Evolutionary conservation across 1,140 invertebrate genomes (phyloP).

Genomic region (Caenorhabditis latens): DNA sequence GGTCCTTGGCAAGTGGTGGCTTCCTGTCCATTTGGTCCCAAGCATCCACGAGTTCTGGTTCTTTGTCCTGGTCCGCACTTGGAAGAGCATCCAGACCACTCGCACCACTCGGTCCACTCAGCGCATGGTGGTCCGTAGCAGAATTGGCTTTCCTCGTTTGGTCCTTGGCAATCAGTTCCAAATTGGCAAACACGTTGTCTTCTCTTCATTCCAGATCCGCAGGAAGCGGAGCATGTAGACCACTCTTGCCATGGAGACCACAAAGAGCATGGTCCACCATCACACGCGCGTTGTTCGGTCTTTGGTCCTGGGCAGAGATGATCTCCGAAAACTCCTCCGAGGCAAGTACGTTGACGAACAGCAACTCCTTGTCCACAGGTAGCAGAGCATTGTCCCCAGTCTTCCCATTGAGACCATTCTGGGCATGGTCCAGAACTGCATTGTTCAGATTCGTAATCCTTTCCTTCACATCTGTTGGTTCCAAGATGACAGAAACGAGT

Average conservation of each 20-base stretch:
- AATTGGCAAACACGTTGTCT: constrained; percentile 64
- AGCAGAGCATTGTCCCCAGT: constrained; percentile 64
- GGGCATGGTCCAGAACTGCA: constrained; percentile 68
- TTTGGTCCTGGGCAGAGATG: constrained; percentile 60
- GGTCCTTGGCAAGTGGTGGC: constrained; percentile 61
- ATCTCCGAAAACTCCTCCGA: constrained; percentile 65
- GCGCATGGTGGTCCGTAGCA: constrained; percentile 68
- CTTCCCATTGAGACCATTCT: constrained; percentile 66
- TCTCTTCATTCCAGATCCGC: constrained; percentile 63
- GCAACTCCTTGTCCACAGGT: constrained; percentile 65
- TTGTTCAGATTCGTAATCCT: constrained; percentile 65
- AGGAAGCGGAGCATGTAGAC: constrained; percentile 59
- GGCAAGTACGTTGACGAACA: constrained; percentile 62
- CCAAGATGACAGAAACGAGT: constrained; percentile 68
- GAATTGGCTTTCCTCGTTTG: constrained; percentile 64
- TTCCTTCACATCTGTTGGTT: constrained; percentile 67
- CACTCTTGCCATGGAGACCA: constrained; percentile 67
- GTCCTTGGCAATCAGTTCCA: constrained; percentile 66
- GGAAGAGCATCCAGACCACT: constrained; percentile 85
- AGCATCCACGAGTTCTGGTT: constrained; percentile 82
- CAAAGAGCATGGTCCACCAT: constrained; percentile 60
- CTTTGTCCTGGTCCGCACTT: constrained; percentile 86
- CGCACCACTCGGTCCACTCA: constrained; percentile 63
- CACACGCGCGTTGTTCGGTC: constrained; percentile 62
- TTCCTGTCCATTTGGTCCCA: constrained; percentile 67